Percentiles rank a stretch among this genome's conserved stretches.
Conservation (phyloP, 2,888 invertebrate species). For the Papilio gigon region DNA sequence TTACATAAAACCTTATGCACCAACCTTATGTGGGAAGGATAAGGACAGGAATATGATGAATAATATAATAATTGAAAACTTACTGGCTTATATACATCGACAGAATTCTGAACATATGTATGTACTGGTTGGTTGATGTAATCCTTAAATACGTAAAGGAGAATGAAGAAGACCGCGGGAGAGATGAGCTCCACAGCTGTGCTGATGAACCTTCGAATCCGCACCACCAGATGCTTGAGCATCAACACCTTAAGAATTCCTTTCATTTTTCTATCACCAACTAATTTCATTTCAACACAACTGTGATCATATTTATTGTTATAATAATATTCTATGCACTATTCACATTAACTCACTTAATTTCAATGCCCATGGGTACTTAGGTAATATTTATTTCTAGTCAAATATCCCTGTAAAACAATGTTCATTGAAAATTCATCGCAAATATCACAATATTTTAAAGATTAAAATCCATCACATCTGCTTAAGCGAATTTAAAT, state of each 20-base stretch:
- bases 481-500: not conserved
- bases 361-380: not conserved
- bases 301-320: slow-evolving; percentile 17
- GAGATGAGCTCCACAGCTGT: slow-evolving; percentile 54
- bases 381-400: not conserved
- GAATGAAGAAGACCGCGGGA: slow-evolving; percentile 51
- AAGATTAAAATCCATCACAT: not conserved
- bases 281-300: slow-evolving; percentile 35
- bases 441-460: not conserved
- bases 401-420: not conserved
- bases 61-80: slow-evolving; percentile 9
- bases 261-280: slow-evolving; percentile 44
- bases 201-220: slow-evolving; percentile 54
- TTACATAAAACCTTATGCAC: too few species aligned
- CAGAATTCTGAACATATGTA: not conserved
- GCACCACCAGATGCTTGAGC: slow-evolving; percentile 60
- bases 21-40: too few species aligned
- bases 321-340: not conserved
- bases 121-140: slow-evolving; percentile 31
- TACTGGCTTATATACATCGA: slow-evolving; percentile 38
- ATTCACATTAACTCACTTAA: not conserved
- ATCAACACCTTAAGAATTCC: slow-evolving; percentile 53
- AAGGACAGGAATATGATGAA: not conserved
- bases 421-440: not conserved
- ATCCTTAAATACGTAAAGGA: slow-evolving; percentile 46